A percentile compares a stretch with the other conserved stretches of the same genome.
These are phyloP conservation scores for Bombus vancouverensis DNA, from an alignment of 1,140 invertebrate genomes.

Conservation along the genomic window DNA sequence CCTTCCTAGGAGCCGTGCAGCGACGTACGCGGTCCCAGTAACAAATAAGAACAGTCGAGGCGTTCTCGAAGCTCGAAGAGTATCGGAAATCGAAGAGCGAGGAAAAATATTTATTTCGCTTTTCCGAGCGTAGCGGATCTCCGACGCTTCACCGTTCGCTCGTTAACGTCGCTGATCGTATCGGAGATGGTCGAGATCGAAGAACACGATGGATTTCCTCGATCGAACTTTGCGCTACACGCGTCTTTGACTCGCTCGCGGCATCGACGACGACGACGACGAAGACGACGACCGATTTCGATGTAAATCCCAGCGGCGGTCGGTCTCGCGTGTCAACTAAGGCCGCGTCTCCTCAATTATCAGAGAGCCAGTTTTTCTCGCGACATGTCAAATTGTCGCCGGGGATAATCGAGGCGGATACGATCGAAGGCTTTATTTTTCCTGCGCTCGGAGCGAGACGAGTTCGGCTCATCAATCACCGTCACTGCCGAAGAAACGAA, in stretches of 20 bases:
- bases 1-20: no score
- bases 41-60: neutral
- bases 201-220: neutral
- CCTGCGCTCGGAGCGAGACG: slow-evolving; percentile 25
- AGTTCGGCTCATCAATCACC: slow-evolving; percentile 61
- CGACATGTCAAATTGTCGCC: slow-evolving; percentile 62
- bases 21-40: no score
- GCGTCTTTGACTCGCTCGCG: no score
- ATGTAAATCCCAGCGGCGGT: neutral
- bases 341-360: slow-evolving; percentile 46
- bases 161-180: slow-evolving; percentile 3
- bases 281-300: neutral
- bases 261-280: no score
- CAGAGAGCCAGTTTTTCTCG: slow-evolving; percentile 55
- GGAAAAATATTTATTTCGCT: neutral
- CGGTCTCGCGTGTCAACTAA: neutral
- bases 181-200: neutral
- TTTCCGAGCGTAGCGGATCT: neutral
- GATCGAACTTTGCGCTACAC: no score
- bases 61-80: neutral
- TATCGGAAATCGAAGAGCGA: neutral
- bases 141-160: neutral
- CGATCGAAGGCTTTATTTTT: slow-evolving; percentile 52
- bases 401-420: slow-evolving; percentile 62
- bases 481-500: slow-evolving; percentile 62